phyloP scores from a whole-genome alignment of 2,113 vertebrate species.

The Alligator mississippiensis region DNA sequence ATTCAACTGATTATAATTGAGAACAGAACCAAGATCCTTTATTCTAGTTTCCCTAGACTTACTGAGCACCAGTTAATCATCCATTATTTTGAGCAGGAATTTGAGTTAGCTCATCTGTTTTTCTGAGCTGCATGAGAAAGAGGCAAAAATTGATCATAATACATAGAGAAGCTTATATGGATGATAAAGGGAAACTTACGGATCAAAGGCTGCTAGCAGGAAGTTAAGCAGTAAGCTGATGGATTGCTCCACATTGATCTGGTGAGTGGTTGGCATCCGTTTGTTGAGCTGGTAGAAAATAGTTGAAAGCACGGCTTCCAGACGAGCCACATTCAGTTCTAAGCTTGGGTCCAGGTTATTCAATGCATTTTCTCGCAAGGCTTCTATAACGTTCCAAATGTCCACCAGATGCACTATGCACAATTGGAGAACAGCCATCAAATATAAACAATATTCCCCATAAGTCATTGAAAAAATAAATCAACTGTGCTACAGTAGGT shows the following conservation, averaged over 20 bases:
- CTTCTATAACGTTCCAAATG: slow-evolving; percentile 98
- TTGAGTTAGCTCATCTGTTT: background rate
- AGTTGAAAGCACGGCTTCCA: slow-evolving; percentile 94
- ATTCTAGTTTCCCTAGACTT: slow-evolving; percentile 37
- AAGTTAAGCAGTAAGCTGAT: slow-evolving; percentile 96
- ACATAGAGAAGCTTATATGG: background rate
- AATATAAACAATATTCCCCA: fast-evolving
- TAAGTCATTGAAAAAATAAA: background rate
- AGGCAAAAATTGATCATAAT: background rate
- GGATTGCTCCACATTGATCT: slow-evolving; percentile 95
- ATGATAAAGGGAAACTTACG: slow-evolving; percentile 82
- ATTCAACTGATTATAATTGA: background rate
- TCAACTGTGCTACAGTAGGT: background rate
- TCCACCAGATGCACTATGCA: slow-evolving; percentile 94
- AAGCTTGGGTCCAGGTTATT: slow-evolving; percentile 91
- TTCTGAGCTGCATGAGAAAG: background rate
- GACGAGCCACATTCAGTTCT: slow-evolving; percentile 90
- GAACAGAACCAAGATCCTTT: slow-evolving; percentile 22
- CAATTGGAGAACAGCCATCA: slow-evolving; percentile 33
- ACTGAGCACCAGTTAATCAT: slow-evolving; percentile 27
- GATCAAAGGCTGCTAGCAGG: slow-evolving; percentile 94
- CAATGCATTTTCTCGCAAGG: slow-evolving; percentile 92
- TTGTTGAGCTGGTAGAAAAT: slow-evolving; percentile 99
- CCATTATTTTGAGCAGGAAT: slow-evolving; percentile 7
- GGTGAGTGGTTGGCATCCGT: slow-evolving; percentile 96